Percentiles rank a stretch among this genome's conserved stretches.
phyloP scores from a whole-genome alignment of 2,113 vertebrate genomes.

The Gopherus flavomarginatus region DNA sequence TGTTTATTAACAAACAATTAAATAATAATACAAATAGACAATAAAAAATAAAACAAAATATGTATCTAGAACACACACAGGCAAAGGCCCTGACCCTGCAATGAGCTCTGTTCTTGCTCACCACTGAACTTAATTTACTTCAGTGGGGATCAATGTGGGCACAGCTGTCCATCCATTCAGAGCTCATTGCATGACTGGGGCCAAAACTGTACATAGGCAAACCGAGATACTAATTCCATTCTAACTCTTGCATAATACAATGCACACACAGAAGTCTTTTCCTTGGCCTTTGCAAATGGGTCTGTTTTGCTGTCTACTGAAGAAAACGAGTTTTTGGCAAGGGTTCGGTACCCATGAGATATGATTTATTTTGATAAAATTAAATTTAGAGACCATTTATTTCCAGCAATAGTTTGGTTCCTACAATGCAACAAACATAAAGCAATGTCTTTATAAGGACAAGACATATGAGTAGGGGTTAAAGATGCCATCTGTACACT shows the following conservation, averaged over 20 bases:
- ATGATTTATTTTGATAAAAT: constrained; percentile 70
- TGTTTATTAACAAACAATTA: not conserved
- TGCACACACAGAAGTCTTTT: constrained; percentile 23
- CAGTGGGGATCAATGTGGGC: not conserved
- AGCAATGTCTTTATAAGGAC: constrained; percentile 43
- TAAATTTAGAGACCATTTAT: constrained; percentile 67
- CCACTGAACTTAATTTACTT: not conserved
- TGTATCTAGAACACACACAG: not conserved
- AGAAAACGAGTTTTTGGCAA: constrained; percentile 63
- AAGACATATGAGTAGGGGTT: constrained; percentile 28
- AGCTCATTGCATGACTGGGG: not conserved
- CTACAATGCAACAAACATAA: constrained; percentile 43
- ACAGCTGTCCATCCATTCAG: not conserved
- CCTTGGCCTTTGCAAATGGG: constrained; percentile 61
- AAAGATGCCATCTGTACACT: constrained; percentile 63
- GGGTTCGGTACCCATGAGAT: constrained; percentile 38
- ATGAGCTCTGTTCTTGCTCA: not conserved
- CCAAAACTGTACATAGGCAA: constrained; percentile 33
- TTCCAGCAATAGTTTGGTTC: constrained; percentile 46
- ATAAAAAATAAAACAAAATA: not conserved
- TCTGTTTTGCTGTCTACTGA: constrained; percentile 39
- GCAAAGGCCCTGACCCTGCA: not conserved
- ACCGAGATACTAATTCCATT: constrained; percentile 21
- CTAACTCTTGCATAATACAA: constrained; percentile 34
- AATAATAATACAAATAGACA: not conserved